A percentile compares a stretch with the other conserved stretches of the same genome.
Evolutionary conservation across 2,797 vertebrate genomes (phyloP).

Genomic region (Strix occidentalis): DNA sequence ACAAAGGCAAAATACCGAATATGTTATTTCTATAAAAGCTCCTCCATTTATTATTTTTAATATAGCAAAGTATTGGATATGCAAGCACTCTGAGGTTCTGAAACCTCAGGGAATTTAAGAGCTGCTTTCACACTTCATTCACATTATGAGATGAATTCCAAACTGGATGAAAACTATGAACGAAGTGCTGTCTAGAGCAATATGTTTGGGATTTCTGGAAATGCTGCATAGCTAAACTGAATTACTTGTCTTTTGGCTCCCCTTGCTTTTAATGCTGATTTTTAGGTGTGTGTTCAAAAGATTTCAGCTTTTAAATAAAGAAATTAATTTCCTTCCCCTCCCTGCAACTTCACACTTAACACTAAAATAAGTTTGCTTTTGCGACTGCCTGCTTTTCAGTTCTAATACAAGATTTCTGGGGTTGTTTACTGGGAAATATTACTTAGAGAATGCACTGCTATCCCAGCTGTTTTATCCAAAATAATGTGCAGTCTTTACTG

Average conservation of each 20-base stretch:
- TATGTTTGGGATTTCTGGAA: slow-evolving; percentile 63
- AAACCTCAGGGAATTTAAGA: slow-evolving; percentile 64
- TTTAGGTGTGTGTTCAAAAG: slow-evolving; percentile 22
- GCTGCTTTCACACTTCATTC: slow-evolving; percentile 72
- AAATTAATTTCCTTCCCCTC: slow-evolving; percentile 34
- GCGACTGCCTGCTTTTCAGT: not conserved
- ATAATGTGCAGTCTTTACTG: not conserved
- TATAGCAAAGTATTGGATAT: slow-evolving; percentile 46
- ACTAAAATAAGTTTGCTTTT: not conserved
- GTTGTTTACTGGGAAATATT: slow-evolving; percentile 31
- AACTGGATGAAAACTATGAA: slow-evolving; percentile 64
- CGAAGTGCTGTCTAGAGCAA: slow-evolving; percentile 56
- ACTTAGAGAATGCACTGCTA: not conserved
- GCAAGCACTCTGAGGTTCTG: slow-evolving; percentile 23
- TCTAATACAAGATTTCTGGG: not conserved
- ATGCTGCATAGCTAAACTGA: slow-evolving; percentile 30
- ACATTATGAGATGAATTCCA: slow-evolving; percentile 61
- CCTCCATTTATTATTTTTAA: slow-evolving; percentile 69
- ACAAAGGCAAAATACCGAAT: slow-evolving; percentile 59
- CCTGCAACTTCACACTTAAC: not conserved
- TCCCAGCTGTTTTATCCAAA: slow-evolving; percentile 26
- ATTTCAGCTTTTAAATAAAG: slow-evolving; percentile 13
- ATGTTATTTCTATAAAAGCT: slow-evolving; percentile 68
- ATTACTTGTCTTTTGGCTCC: slow-evolving; percentile 43
- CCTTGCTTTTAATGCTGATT: slow-evolving; percentile 39